phyloP scores from a whole-genome alignment of 30 jellyfish, hydroid and myxozoan species.

The Hydractinia symbiolongicarpus region DNA sequence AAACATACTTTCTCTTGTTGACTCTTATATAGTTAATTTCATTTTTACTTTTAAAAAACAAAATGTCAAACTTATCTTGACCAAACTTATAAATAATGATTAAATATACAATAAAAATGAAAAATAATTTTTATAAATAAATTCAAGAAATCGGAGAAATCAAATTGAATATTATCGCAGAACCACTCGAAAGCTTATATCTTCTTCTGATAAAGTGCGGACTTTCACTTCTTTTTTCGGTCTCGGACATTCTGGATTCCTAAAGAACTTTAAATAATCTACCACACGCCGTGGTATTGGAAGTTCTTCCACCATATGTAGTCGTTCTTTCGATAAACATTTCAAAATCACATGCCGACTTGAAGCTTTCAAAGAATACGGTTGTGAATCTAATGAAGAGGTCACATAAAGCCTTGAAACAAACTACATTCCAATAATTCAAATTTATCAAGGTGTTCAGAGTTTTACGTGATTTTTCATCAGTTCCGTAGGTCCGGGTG shows the following conservation, averaged over 20 bases:
- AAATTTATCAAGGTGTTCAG: too few species aligned
- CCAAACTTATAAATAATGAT: too few species aligned
- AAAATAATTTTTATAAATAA: too few species aligned
- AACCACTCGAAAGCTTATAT: background rate
- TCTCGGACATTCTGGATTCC: conserved; percentile 2
- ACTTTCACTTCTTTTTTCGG: background rate
- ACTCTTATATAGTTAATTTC: too few species aligned
- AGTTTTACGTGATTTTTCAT: too few species aligned
- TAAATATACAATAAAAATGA: too few species aligned
- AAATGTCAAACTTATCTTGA: too few species aligned
- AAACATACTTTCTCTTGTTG: too few species aligned
- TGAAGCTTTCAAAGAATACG: background rate
- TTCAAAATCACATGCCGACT: background rate
- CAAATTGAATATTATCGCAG: background rate
- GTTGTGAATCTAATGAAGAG: conserved; percentile 7
- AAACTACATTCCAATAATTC: too few species aligned
- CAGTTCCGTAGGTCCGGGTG: too few species aligned
- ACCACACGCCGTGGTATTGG: conserved; percentile 5
- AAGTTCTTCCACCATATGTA: background rate
- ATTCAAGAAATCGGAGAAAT: background rate
- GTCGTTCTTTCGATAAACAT: background rate
- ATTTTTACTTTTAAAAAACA: too few species aligned
- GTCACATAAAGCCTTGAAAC: background rate
- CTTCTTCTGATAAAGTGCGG: conserved; percentile 2
- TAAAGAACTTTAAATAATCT: background rate